Conservation (phyloP, 2,888 invertebrate genomes). For the Apamea sordens region DNA sequence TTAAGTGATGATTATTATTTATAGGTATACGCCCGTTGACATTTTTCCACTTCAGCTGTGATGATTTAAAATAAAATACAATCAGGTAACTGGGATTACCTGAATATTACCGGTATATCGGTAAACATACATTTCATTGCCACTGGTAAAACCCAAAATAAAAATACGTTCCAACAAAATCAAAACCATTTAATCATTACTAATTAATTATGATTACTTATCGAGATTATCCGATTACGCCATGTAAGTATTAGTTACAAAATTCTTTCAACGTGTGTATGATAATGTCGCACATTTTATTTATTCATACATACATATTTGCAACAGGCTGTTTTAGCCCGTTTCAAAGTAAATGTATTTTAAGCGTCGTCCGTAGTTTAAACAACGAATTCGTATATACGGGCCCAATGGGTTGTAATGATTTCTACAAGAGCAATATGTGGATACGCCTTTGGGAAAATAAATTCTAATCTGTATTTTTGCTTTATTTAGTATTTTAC, state of each 20-base stretch:
- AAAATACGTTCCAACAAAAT: constrained; percentile 21
- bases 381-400: constrained; percentile 83
- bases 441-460: constrained; percentile 72
- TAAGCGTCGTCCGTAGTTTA: constrained; percentile 81
- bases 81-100: too few species aligned
- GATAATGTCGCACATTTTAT: constrained; percentile 24
- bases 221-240: constrained; percentile 63
- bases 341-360: constrained; percentile 84
- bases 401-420: constrained; percentile 84
- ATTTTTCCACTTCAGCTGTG: too few species aligned
- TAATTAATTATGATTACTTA: constrained; percentile 76
- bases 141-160: constrained; percentile 17
- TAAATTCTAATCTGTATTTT: constrained; percentile 1
- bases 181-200: constrained; percentile 43
- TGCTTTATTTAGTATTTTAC: not conserved
- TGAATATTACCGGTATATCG: too few species aligned
- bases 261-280: constrained; percentile 14
- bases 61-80: too few species aligned
- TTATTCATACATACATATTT: constrained; percentile 47
- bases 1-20: not conserved
- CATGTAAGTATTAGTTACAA: constrained; percentile 8
- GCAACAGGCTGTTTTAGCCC: constrained; percentile 67
- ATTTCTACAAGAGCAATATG: constrained; percentile 74
- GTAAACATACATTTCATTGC: constrained; percentile 14
- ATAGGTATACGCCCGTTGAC: too few species aligned